Percentiles rank a stretch among this genome's conserved stretches.
phyloP scores from a whole-genome alignment of 2,888 invertebrate species.

The Sturmia bella region DNA sequence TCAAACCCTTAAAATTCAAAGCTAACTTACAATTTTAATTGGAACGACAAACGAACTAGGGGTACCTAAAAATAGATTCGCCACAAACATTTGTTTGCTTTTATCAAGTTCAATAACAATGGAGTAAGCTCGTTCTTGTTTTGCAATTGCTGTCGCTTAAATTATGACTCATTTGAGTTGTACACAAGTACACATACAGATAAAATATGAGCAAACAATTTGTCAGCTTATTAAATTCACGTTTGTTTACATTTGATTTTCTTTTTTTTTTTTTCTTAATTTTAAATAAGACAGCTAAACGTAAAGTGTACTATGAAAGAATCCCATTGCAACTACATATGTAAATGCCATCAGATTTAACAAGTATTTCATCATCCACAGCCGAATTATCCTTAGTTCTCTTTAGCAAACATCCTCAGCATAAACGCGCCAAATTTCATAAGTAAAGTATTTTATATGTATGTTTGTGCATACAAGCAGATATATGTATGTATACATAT shows the following conservation, averaged over 20 bases:
- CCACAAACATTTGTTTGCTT: too few relatives aligned
- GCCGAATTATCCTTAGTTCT: not conserved
- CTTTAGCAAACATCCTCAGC: too few relatives aligned
- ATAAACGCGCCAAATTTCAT: too few relatives aligned
- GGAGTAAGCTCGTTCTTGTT: not conserved
- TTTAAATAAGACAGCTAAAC: not conserved
- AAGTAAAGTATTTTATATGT: not conserved
- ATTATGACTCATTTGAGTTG: not conserved
- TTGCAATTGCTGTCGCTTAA: not conserved
- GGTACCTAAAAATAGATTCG: too few relatives aligned
- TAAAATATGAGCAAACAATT: not conserved
- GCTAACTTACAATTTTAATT: too few relatives aligned
- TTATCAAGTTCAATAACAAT: conserved; percentile 1
- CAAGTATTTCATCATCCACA: not conserved
- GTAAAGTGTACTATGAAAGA: too few relatives aligned
- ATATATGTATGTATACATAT: not conserved
- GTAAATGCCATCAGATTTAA: too few relatives aligned
- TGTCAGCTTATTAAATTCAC: not conserved
- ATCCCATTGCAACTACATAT: too few relatives aligned
- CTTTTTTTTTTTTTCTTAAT: not conserved
- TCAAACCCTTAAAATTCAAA: too few relatives aligned
- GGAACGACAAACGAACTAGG: too few relatives aligned
- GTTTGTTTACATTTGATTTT: conserved; percentile 8
- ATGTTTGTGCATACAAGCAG: not conserved
- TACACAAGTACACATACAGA: too few relatives aligned